Evolutionary conservation across 2,888 invertebrate species (phyloP), one percentile per base, ranked within the genome.

Genomic region (Apodemia hepburni): DNA sequence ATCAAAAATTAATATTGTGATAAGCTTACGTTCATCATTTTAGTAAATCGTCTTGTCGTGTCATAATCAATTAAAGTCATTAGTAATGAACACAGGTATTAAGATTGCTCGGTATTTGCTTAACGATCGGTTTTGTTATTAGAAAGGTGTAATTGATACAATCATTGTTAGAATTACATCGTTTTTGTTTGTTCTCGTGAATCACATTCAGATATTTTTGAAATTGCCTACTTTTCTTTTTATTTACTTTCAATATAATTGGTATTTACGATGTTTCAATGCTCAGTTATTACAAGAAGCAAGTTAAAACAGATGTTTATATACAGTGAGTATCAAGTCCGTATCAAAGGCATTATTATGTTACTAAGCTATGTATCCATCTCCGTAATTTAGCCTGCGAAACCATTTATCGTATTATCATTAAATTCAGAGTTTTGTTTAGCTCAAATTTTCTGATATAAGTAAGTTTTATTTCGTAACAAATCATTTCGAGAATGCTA

Each of bases 111-210:
- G 54, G 54, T 54, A 54, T 54, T 54, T 54, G 54, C 27, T 54
- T 27, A 54, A 54, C 54, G 54, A 54, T 54, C 54, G 22, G 27
- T 22, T 51, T 54, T 54, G 22, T 54, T 22, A 54, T 54, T 54
- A 54, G 54, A 54, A 54, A 54, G 54, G 54, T 54, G 15, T 54
- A 54, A 54, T 54, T 54, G 27, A 54, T 54, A 54, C 54, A 54
- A 27, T 54, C 22, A 22, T 54, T 54, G 54, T 54, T 54, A 12
- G 54, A 54, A 54, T 54, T 54, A 27, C 42, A 5, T 54, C 4
- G 54, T 27, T 54, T 22, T 54, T 27, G 22, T 54, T 18, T 54
- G 22, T 11, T 54, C 12, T 27, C 54, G 54, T 27, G 22, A 54
- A 54, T 17, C 15, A 27, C 12, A 27, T 22, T 54, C 27, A 54